Percentiles rank a stretch among this genome's conserved stretches.
Evolutionary conservation across 2,113 vertebrate species (phyloP).

Genomic region (Hemicordylus capensis): DNA sequence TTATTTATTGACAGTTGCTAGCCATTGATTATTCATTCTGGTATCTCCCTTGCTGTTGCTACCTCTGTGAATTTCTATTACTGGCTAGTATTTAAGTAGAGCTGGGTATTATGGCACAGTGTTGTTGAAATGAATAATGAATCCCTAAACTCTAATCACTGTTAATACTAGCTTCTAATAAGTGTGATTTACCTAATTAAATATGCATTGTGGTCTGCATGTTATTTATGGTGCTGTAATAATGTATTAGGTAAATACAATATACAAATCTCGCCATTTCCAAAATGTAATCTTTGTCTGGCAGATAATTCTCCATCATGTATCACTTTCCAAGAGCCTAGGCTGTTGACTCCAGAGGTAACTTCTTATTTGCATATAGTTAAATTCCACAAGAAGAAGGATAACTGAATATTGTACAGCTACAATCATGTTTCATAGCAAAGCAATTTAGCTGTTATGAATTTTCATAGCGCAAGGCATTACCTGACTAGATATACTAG

Average conservation of each 20-base stretch:
- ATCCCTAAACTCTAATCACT: neutral
- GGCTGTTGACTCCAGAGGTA: conserved; percentile 10
- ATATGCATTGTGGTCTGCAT: neutral
- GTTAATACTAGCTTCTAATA: neutral
- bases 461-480: conserved; percentile 54
- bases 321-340: conserved; percentile 15
- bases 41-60: neutral
- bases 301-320: neutral
- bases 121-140: conserved; percentile 18
- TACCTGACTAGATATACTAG: conserved; percentile 38
- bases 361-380: conserved; percentile 2
- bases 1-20: neutral
- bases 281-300: neutral
- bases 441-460: conserved; percentile 51
- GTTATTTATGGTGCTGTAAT: conserved; percentile 16
- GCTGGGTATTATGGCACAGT: neutral
- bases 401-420: conserved; percentile 1
- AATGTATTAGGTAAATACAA: conserved; percentile 13
- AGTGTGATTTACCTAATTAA: conserved; percentile 26
- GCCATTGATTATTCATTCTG: neutral
- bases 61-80: neutral
- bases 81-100: neutral
- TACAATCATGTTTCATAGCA: conserved; percentile 33
- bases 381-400: neutral
- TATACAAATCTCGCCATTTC: conserved; percentile 18